Evolutionary conservation across 2,888 invertebrate genomes (phyloP).

Genomic region (Aspidiotus destructor): DNA sequence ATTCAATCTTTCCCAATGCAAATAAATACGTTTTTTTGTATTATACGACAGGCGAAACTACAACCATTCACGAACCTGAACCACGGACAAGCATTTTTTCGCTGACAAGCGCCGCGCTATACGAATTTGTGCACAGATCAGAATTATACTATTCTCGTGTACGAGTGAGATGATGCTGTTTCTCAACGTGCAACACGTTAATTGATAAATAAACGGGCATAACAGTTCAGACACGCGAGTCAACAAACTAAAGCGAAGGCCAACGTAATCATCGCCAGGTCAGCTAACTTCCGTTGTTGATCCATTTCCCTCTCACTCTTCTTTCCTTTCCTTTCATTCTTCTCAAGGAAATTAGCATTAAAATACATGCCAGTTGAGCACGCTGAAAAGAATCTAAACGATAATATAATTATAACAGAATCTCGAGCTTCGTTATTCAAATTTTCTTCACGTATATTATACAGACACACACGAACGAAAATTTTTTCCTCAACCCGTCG

Average conservation of each 20-base stretch:
- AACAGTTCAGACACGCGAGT: conserved; percentile 28
- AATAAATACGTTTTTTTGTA: background rate
- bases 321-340: too few species aligned
- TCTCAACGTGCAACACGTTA: conserved; percentile 3
- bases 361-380: too few species aligned
- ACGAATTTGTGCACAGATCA: background rate
- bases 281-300: conserved; percentile 12
- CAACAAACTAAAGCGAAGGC: conserved; percentile 29
- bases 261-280: conserved; percentile 22
- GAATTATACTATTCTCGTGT: too few species aligned
- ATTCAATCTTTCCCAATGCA: too few species aligned
- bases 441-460: too few species aligned
- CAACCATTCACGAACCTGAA: background rate
- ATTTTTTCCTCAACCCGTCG: too few species aligned
- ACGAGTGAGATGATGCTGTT: too few species aligned
- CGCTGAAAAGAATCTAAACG: too few species aligned
- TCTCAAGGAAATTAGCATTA: too few species aligned
- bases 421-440: too few species aligned
- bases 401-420: too few species aligned
- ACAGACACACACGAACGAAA: too few species aligned
- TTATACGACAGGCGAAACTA: background rate
- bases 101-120: background rate
- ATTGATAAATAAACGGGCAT: conserved; percentile 17
- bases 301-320: background rate
- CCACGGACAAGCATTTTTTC: background rate